Percentiles rank a stretch among this genome's conserved stretches.
These are phyloP conservation scores for Belonocnema kinseyi DNA, from an alignment of 1,140 invertebrate genomes.

Conservation along the genomic window DNA sequence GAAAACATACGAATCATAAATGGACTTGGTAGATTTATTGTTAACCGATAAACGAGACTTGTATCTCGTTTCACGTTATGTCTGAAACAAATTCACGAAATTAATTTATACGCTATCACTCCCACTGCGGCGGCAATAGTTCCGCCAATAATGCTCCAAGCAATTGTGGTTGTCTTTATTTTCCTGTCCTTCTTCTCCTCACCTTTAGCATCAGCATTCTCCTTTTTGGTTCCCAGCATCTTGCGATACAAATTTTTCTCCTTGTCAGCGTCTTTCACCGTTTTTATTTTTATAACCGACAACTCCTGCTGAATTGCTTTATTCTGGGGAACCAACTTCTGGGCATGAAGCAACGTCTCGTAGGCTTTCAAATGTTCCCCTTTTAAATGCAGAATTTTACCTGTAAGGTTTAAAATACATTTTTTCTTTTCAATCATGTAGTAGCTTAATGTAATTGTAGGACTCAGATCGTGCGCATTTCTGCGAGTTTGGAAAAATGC, in stretches of 20 bases:
- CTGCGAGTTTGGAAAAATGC: too few relatives aligned
- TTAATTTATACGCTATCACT: constrained; percentile 67
- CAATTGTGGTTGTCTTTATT: constrained; percentile 51
- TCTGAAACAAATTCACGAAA: constrained; percentile 48
- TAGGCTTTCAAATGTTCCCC: constrained; percentile 80
- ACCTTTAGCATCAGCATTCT: constrained; percentile 19
- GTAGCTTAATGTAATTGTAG: not conserved
- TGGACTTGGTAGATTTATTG: not conserved
- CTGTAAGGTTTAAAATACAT: constrained; percentile 62
- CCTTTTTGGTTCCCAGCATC: constrained; percentile 77
- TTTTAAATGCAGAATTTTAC: constrained; percentile 78
- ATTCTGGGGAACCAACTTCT: constrained; percentile 78
- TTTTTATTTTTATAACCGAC: constrained; percentile 76
- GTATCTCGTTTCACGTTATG: not conserved
- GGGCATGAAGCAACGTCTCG: constrained; percentile 76
- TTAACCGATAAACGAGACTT: too few relatives aligned
- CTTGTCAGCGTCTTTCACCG: constrained; percentile 75
- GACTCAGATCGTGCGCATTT: too few relatives aligned
- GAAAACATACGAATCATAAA: not conserved
- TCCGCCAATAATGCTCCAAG: constrained; percentile 69
- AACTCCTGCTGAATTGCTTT: constrained; percentile 79
- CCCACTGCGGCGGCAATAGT: constrained; percentile 63
- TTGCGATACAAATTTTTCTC: constrained; percentile 81
- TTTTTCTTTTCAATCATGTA: constrained; percentile 26
- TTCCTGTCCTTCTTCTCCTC: constrained; percentile 50